Conservation (phyloP, 1,140 invertebrate species). For the Cephus cinctus region DNA sequence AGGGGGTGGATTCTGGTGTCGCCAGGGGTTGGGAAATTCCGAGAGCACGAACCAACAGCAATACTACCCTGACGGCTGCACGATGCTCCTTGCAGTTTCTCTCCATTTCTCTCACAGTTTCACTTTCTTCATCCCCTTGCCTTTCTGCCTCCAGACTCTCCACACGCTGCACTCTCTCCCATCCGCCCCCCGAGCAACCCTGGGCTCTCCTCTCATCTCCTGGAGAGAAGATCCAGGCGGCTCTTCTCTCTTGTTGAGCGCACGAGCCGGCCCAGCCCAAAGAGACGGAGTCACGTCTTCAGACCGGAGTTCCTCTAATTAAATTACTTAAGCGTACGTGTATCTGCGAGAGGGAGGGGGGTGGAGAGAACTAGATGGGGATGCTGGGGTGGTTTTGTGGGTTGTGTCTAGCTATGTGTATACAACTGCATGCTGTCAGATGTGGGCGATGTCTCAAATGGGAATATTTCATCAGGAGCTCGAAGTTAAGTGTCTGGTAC, state of each 20-base stretch:
- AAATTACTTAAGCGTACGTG: constrained; percentile 52
- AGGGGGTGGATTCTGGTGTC: constrained; percentile 23
- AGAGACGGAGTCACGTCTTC: constrained; percentile 47
- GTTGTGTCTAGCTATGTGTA: constrained; percentile 4
- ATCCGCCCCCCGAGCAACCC: background rate
- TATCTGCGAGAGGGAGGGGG: constrained; percentile 21
- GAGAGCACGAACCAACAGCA: constrained; percentile 28
- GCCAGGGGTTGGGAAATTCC: constrained; percentile 24
- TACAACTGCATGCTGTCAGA: constrained; percentile 14
- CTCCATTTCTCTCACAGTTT: constrained; percentile 14
- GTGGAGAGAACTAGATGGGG: no score
- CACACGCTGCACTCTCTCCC: constrained; percentile 8
- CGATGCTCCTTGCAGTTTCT: constrained; percentile 20
- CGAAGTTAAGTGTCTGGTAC: no score
- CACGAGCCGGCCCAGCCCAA: constrained; percentile 30
- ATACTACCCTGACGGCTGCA: constrained; percentile 28
- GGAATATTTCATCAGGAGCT: constrained; percentile 10
- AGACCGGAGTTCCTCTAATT: constrained; percentile 48
- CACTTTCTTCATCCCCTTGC: constrained; percentile 11
- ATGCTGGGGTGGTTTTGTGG: constrained; percentile 21
- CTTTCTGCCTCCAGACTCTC: constrained; percentile 15
- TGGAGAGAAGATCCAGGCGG: background rate
- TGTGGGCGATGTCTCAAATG: constrained; percentile 21
- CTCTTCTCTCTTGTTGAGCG: no score
- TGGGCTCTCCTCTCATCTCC: background rate